Conservation (phyloP, 2,888 invertebrate genomes). For the Andrena hattorfiana region DNA sequence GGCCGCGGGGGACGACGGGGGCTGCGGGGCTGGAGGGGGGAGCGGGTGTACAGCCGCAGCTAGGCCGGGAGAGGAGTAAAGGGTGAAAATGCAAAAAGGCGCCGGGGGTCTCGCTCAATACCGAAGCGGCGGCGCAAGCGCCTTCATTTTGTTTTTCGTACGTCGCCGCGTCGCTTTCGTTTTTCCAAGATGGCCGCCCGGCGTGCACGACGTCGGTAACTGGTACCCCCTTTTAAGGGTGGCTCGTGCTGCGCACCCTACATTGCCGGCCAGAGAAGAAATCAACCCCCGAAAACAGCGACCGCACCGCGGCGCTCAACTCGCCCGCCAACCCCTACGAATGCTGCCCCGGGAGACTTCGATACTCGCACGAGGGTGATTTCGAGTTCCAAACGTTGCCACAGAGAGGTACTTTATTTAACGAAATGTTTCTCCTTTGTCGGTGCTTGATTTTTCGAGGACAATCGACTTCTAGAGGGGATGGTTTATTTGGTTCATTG, state of each 20-base stretch:
- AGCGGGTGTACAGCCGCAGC: constrained; percentile 54
- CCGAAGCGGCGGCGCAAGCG: constrained; percentile 84
- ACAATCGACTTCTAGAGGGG: too few relatives aligned
- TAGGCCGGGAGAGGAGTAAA: constrained; percentile 70
- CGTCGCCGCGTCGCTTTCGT: constrained; percentile 79
- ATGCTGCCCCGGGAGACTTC: constrained; percentile 63
- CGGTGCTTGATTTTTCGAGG: too few relatives aligned
- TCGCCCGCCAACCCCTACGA: constrained; percentile 46
- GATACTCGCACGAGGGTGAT: constrained; percentile 47
- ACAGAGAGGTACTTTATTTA: background rate
- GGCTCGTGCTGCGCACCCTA: constrained; percentile 58
- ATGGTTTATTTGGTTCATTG: too few relatives aligned
- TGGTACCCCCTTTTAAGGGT: constrained; percentile 45
- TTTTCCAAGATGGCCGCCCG: constrained; percentile 83
- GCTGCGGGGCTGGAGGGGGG: constrained; percentile 46
- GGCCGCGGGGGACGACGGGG: constrained; percentile 43
- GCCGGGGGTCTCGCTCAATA: constrained; percentile 84
- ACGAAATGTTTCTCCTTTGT: background rate
- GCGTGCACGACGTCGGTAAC: constrained; percentile 67
- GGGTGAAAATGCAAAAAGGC: constrained; percentile 83
- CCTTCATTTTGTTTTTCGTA: constrained; percentile 85
- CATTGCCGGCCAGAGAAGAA: constrained; percentile 75
- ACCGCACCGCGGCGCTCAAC: constrained; percentile 74
- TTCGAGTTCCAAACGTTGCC: too few relatives aligned
- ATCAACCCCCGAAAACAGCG: constrained; percentile 59